These are phyloP conservation scores for Phalacrocorax brasilianus DNA, from an alignment of 2,113 vertebrate genomes.

Conservation along the genomic window DNA sequence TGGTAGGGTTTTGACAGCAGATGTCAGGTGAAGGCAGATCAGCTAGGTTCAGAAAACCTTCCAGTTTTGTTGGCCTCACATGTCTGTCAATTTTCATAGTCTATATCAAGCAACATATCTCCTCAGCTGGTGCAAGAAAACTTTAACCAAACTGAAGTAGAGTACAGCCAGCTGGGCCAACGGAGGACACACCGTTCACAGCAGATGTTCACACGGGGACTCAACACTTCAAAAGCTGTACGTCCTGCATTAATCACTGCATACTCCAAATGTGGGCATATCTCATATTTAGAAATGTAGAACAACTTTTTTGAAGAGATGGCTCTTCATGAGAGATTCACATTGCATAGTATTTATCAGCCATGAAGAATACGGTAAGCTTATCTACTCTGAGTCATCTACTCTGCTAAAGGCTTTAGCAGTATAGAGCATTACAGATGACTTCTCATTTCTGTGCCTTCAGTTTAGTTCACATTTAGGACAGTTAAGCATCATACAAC, in stretches of 20 bases:
- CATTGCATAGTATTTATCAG: not conserved
- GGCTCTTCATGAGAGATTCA: not conserved
- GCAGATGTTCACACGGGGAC: not conserved
- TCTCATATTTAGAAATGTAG: not conserved
- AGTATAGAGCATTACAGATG: not conserved
- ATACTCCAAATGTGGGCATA: not conserved
- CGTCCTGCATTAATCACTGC: not conserved
- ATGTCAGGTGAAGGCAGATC: not conserved
- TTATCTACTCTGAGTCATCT: not conserved
- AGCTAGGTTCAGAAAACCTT: not conserved
- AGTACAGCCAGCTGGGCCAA: not conserved
- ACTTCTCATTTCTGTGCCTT: not conserved
- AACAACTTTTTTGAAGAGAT: not conserved
- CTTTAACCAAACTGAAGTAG: not conserved
- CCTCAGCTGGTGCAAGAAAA: not conserved
- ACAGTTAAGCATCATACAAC: not conserved
- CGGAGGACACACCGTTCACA: fast-evolving
- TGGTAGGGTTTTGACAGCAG: not conserved
- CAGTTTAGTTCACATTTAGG: not conserved
- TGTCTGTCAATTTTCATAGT: not conserved
- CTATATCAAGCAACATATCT: not conserved
- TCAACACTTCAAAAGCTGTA: not conserved
- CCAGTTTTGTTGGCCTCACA: not conserved
- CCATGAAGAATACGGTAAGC: not conserved
- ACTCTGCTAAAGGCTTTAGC: not conserved